Evolutionary conservation across 2,797 vertebrate species (phyloP), one percentile per base, ranked within the genome.

Genomic region (Trachurus trachurus): DNA sequence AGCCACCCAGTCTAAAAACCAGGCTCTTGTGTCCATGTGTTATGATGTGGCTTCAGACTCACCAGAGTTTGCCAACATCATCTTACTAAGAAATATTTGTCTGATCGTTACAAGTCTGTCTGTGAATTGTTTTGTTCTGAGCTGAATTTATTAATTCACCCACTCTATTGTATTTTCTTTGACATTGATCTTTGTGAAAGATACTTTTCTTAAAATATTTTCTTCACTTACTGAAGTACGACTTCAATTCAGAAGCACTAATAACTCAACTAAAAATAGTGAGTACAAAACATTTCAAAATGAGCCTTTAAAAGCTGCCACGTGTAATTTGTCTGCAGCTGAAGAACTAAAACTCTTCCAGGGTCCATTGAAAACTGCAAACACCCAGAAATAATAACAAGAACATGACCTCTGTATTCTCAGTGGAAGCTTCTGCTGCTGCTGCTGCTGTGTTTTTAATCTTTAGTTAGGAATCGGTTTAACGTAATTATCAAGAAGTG

Each of bases 1-100:
- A 73, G 22, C 57, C 66, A 71, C 59, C 52, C 13, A 26, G 54
- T 45, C 70, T 47, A 66, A 66, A 66, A 78, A 60, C 39, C 49
- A 47, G 59, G 37, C 65, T 70, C 49, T 47, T 31, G 19, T 42
- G 71, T 81, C 40, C 63, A 71, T 34, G 31, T 34, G 31, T 34
- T 34, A 6, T 34, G 16, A 74, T 64, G 66, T 5, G 12, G 65
- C 56, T 61, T 44, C 49, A 44, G n/a, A 66, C 47, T 17, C 19
- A 1, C 29, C 21, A 72, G 44, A 68, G 21, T 40, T 40, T 40
- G 8, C 39, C 13, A 45, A 19, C 0, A 6, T 1, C 44, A 58
- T 22, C 37, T 34, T 50, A 29, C 15, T 6, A 0, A 52, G 22
- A 60, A 63, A 66, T 64, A 39, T 62, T 37, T 19, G 17, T 66